Evolutionary conservation across 2,888 invertebrate genomes (phyloP), one percentile per base, ranked within the genome.

Genomic region (Volucella bombylans): DNA sequence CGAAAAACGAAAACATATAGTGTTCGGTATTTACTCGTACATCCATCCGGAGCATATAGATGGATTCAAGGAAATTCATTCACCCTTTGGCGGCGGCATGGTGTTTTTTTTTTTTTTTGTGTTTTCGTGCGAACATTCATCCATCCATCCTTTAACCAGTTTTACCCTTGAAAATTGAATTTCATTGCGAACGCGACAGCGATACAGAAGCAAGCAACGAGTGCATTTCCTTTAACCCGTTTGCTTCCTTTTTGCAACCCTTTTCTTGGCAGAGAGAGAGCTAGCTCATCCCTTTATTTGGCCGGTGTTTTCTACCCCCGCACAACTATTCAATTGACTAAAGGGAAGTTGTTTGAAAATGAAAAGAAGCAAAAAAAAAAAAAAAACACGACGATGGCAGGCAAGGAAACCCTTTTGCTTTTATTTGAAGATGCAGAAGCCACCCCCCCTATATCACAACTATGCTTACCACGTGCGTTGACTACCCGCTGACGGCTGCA

Each of bases 161-260:
- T 77, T 85, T 87, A 87, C 87, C 87, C 87, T 87, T 87, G 87
- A 87, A 87, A 87, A 86, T 80, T 83, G 18, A 71, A 79, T 79
- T 83, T 79, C 65, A 74, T 57, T 76, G 69, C 72, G 65, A 79
- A 78, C 59, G 57, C 79, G 71, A 69, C 77, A 68, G 50, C 52
- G 68, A 31, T 31, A 31, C 31, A 31, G 31, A 31, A 6, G 6
- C 4, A 31, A 31, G 31, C 50, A 72, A 57, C 50, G 45, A 73
- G 52, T 74, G 78, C 82, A 82, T 82, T 73, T 82, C 78, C 72
- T 73, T 82, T 12, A 72, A 52, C 68, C 57, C 54, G 45, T 76
- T 76, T 61, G 31, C 49, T 41, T 31, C 31, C 45, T 74, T 23
- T 47, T 73, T 73, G 31, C 8, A 67, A 18, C 67, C 55, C 41